Evolutionary conservation across 2,888 invertebrate species (phyloP).

Genomic region (Ophioninae sp.): DNA sequence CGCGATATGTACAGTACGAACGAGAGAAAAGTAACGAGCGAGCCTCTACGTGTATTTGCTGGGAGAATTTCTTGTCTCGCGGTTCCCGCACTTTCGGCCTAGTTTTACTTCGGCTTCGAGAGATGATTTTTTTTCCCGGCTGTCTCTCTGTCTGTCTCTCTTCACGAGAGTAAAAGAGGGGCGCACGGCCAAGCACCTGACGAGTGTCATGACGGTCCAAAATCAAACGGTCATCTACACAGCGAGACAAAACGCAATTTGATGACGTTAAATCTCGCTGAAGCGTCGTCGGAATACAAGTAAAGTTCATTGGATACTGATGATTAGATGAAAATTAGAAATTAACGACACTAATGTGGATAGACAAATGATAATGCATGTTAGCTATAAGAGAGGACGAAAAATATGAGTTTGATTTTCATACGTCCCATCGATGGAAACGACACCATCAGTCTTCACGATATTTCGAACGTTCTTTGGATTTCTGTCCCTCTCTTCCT

Average conservation of each 20-base stretch:
- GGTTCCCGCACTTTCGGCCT: slow-evolving; percentile 68
- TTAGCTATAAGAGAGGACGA: neutral
- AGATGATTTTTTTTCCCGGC: slow-evolving; percentile 42
- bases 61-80: slow-evolving; percentile 43
- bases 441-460: neutral
- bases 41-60: slow-evolving; percentile 19
- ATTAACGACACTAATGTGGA: neutral
- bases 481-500: neutral
- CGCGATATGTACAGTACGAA: slow-evolving; percentile 2
- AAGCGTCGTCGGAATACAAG: too few species aligned
- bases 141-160: neutral
- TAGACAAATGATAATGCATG: neutral
- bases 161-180: slow-evolving; percentile 1
- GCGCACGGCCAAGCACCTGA: neutral
- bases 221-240: neutral
- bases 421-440: neutral
- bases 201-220: neutral
- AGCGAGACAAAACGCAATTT: neutral
- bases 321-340: neutral
- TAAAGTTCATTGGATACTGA: too few species aligned
- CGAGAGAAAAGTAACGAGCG: slow-evolving; percentile 61
- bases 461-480: slow-evolving; percentile 7
- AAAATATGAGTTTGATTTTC: neutral
- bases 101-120: slow-evolving; percentile 55
- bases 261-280: too few species aligned